Evolutionary conservation across 2,113 vertebrate genomes (phyloP), one percentile per base, ranked within the genome.

Genomic region (Dicrurus megarhynchus): DNA sequence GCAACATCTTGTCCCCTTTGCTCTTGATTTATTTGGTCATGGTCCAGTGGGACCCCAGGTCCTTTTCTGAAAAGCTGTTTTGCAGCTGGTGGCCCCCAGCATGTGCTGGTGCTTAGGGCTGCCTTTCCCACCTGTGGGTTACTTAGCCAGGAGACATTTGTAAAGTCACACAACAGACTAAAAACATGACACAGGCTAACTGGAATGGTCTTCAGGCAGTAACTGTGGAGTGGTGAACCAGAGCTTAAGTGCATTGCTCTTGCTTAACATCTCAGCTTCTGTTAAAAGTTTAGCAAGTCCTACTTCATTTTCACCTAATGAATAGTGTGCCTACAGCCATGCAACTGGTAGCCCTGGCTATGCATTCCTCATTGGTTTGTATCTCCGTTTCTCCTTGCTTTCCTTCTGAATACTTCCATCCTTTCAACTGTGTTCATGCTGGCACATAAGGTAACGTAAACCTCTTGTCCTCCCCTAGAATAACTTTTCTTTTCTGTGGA

Each of bases 401-500:
- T 69, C 13, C 42, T 80, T 90, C 21, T 49, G 49, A 80, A 14
- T 28, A 49, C 33, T 56, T 77, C 39, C 11, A 46, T 17, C 15
- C 35, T 55, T 80, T 46, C 56, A 59, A 39, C 23, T 53, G 24
- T 41, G 39, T 53, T 69, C 55, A 52, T 3, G 9, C 33, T 47
- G 52, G n/a, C 22, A 47, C 0, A 1, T 35, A 50, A 63, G 8
- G n/a, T 21, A 90, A 65, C 0, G 1, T 46, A 85, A 75, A 79
- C 22, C 35, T 21, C 47, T 42, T 47, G 26, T 55, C 13, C 27
- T 41, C 16, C 23, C 41, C 11, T 33, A 49, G 27, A 81, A 67
- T 13, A 84, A 20, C 8, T 74, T 57, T 69, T 28, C 57, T 59
- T 28, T 2, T 35, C n/a, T 37, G n/a, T 76, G n/a, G 46, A 91